These are phyloP conservation scores for Ondatra zibethicus DNA, from an alignment of 2,113 vertebrate genomes.

Conservation along the genomic window DNA sequence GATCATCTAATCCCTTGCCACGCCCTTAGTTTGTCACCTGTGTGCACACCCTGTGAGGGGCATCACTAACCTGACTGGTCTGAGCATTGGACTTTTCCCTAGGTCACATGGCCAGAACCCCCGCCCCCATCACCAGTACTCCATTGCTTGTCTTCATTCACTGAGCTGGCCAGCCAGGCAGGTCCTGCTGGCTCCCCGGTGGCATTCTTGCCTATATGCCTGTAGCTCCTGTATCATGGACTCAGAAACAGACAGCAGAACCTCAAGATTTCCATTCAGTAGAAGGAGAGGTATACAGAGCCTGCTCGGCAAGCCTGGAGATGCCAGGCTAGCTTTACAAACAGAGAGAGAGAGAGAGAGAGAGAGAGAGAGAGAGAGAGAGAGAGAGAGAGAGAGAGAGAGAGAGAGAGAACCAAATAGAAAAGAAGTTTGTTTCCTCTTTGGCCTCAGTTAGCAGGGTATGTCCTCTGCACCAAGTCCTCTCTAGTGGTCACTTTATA, in stretches of 20 bases:
- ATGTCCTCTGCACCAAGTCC: background rate
- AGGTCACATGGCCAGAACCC: background rate
- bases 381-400: too few species aligned
- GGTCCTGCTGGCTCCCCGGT: background rate
- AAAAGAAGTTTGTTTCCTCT: background rate
- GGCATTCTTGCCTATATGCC: background rate
- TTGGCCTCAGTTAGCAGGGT: background rate
- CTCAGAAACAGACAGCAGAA: background rate
- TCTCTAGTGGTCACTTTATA: background rate
- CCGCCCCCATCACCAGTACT: rapidly evolving
- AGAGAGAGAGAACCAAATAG: too few species aligned
- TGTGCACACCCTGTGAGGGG: background rate
- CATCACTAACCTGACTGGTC: background rate
- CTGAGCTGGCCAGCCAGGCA: background rate
- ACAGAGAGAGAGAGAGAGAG: background rate
- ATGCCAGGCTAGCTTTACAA: background rate
- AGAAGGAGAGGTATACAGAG: background rate
- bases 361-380: too few species aligned
- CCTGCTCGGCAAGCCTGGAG: background rate
- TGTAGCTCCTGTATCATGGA: background rate
- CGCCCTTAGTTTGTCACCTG: background rate
- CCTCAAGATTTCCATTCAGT: background rate
- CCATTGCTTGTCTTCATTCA: background rate
- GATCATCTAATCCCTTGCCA: background rate
- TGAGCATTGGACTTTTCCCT: background rate